Percentiles rank a stretch among this genome's conserved stretches.
These are phyloP conservation scores for Emydura subglobosa DNA, from an alignment of 2,113 vertebrate species.

Conservation along the genomic window DNA sequence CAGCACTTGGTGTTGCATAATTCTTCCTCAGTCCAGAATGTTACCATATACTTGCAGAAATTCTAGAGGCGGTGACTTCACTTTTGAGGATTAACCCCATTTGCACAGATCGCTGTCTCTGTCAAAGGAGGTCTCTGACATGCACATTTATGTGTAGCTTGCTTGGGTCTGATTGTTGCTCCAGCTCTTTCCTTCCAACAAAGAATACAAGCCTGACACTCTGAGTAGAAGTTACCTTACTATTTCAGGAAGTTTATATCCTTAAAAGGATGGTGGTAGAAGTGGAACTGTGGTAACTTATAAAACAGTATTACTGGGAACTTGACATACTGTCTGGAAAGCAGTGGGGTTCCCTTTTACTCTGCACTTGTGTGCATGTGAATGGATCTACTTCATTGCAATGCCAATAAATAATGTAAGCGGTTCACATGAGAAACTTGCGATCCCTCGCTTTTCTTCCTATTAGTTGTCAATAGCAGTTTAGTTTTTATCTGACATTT, in stretches of 20 bases:
- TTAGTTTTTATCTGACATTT: neutral
- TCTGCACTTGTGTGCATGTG: neutral
- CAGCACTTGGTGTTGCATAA: neutral
- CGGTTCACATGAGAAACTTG: slow-evolving; percentile 37
- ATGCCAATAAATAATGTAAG: slow-evolving; percentile 64
- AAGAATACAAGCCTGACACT: neutral
- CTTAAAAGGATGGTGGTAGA: neutral
- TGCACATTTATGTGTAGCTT: rapidly evolving
- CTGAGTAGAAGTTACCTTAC: neutral
- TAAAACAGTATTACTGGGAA: slow-evolving; percentile 39
- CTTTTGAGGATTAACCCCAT: neutral
- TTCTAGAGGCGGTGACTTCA: neutral
- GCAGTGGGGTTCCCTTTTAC: slow-evolving; percentile 52
- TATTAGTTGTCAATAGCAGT: slow-evolving; percentile 1
- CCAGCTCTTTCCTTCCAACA: neutral
- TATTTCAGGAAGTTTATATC: neutral
- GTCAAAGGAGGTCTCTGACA: neutral
- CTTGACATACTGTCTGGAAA: slow-evolving; percentile 54
- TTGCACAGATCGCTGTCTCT: neutral
- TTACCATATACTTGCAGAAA: neutral
- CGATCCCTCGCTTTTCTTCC: slow-evolving; percentile 8
- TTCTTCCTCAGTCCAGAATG: neutral
- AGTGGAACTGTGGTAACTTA: neutral
- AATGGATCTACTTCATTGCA: slow-evolving; percentile 56
- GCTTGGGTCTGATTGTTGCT: neutral